These are phyloP conservation scores for Patiria miniata DNA, from an alignment of 35 echinoderm and acorn worm species.

Conservation along the genomic window DNA sequence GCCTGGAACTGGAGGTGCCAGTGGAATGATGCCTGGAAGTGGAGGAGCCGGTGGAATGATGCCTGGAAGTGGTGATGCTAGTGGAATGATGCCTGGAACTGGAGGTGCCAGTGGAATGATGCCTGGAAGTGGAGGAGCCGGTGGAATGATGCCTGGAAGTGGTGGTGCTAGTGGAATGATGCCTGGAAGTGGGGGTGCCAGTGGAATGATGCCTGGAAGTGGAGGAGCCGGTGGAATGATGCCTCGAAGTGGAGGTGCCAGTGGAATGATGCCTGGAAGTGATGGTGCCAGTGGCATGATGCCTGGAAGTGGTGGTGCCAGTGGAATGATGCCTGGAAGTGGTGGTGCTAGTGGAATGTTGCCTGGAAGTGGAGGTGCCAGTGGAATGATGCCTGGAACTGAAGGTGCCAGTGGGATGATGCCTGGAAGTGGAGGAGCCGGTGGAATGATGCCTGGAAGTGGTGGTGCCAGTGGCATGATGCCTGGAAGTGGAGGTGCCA, in stretches of 20 bases:
- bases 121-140: neutral
- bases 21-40: neutral
- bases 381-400: no score
- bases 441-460: slow-evolving; percentile 2
- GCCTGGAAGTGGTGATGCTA: neutral
- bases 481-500: neutral
- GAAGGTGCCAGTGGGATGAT: no score
- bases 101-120: no score
- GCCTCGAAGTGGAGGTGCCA: neutral
- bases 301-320: neutral
- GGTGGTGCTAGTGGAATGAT: neutral
- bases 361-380: neutral
- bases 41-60: neutral
- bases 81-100: neutral
- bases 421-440: neutral
- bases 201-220: neutral
- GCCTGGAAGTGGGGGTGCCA: no score
- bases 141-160: neutral
- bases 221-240: neutral
- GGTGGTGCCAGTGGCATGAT: neutral
- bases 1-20: neutral
- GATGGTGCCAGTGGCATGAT: neutral
- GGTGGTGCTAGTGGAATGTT: neutral
- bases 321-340: neutral
- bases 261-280: no score